These are phyloP conservation scores for Syngnathus typhle DNA, from an alignment of 2,113 vertebrate genomes.

Conservation along the genomic window DNA sequence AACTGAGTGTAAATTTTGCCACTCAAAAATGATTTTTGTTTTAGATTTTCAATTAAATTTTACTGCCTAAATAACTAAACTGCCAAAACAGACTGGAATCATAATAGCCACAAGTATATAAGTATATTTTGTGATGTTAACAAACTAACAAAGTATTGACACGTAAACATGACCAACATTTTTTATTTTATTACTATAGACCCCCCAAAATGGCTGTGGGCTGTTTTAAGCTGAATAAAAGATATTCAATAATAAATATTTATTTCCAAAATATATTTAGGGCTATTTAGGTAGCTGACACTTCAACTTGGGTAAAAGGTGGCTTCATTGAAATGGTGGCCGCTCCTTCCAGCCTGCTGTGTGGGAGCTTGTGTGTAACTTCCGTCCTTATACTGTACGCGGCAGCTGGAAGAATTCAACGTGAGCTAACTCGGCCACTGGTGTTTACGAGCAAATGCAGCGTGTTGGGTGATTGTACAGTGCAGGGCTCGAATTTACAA, in stretches of 20 bases:
- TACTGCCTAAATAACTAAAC: no score
- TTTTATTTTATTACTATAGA: no score
- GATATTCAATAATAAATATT: no score
- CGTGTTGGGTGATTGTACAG: neutral
- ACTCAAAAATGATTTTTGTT: neutral
- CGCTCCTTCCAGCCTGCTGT: neutral
- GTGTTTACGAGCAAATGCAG: slow-evolving; percentile 4
- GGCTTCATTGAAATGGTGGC: neutral
- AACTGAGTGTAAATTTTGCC: neutral
- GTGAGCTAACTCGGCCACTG: slow-evolving; percentile 3
- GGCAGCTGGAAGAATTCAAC: slow-evolving; percentile 10
- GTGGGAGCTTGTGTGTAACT: neutral
- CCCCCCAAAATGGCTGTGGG: no score
- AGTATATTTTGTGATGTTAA: no score
- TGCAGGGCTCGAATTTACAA: neutral
- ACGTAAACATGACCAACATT: no score
- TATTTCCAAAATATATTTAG: no score
- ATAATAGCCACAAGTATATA: no score
- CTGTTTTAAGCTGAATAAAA: no score
- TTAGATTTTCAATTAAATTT: neutral
- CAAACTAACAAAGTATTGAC: no score
- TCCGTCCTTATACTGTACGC: neutral
- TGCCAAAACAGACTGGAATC: no score
- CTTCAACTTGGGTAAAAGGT: neutral
- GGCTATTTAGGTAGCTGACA: no score